Evolutionary conservation across 2,113 vertebrate genomes (phyloP), one percentile per base, ranked within the genome.

Genomic region (Ophiodon elongatus): DNA sequence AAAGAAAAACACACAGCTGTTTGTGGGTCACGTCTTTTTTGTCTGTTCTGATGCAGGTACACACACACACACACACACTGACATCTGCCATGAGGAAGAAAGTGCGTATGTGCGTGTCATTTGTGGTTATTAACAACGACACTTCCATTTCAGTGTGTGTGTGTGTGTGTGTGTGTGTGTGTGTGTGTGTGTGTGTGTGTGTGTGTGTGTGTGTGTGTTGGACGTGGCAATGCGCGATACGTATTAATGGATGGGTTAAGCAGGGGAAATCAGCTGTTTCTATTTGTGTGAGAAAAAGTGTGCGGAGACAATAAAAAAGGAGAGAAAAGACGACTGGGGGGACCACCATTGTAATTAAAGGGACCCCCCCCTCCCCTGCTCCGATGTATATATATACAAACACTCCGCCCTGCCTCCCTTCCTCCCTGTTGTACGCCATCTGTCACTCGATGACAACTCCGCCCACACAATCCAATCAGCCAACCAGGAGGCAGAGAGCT

Each of bases 401-500:
- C 69, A 81, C 71, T 27, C 29, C 5, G 4, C 39, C 50, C 54
- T 25, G 23, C 62, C 76, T 72, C 71, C 76, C 80, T 88, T 86
- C 85, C 94, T 82, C 84, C 77, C 92, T 89, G 93, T 95, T 95
- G 85, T 79, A 90, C 79, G 93, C 98, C 98, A 99, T 99, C 97
- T 99, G 98, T 96, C 97, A 95, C 94, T 93, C 89, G 94, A 91
- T 93, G 89, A 94, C 94, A 83, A 72, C 84, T 93, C 91, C 96
- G 91, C 95, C 96, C 96, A 96, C 96, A 87, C 91, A 88, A 94
- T 91, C 92, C 91, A 82, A 88, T 68, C 92, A 92, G 91, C 96
- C 96, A 97, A 97, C 96, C 90, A 89, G 41, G 47, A 59, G 21
- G 63, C 67, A n/a, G 56, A 83, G 41, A 64, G 76, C 80, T 84